phyloP scores from a whole-genome alignment of 2,797 vertebrate genomes.

The Picus viridis region DNA sequence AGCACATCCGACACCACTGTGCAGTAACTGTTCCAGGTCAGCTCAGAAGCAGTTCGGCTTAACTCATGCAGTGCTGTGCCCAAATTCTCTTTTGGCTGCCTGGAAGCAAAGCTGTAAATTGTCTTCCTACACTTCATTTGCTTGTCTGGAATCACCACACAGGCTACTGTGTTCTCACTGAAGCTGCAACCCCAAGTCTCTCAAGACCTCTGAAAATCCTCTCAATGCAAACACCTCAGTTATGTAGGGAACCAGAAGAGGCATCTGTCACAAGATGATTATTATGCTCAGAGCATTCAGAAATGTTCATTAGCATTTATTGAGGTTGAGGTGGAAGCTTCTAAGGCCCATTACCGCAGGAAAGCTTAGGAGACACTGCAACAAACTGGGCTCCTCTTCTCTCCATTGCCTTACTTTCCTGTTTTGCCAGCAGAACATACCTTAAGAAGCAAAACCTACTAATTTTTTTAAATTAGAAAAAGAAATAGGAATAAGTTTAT shows the following conservation, averaged over 20 bases:
- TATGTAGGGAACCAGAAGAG: neutral
- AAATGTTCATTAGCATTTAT: neutral
- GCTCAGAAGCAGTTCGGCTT: neutral
- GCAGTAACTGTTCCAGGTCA: neutral
- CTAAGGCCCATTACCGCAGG: neutral
- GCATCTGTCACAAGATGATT: accelerated
- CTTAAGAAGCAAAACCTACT: neutral
- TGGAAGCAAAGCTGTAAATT: neutral
- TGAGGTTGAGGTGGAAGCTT: neutral
- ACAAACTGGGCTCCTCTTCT: neutral
- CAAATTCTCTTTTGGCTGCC: neutral
- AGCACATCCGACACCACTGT: neutral
- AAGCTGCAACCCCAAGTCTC: neutral
- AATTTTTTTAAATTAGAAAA: neutral
- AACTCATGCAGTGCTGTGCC: neutral
- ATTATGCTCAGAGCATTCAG: neutral
- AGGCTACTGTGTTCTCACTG: neutral
- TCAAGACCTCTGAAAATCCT: neutral
- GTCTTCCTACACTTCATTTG: neutral
- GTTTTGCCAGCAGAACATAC: neutral
- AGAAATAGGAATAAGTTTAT: neutral
- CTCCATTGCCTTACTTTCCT: neutral
- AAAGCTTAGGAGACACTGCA: neutral
- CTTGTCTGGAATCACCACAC: neutral
- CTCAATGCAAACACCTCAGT: accelerated